Conservation (phyloP, 2,888 invertebrate genomes). For the Microdon myrmicae region DNA sequence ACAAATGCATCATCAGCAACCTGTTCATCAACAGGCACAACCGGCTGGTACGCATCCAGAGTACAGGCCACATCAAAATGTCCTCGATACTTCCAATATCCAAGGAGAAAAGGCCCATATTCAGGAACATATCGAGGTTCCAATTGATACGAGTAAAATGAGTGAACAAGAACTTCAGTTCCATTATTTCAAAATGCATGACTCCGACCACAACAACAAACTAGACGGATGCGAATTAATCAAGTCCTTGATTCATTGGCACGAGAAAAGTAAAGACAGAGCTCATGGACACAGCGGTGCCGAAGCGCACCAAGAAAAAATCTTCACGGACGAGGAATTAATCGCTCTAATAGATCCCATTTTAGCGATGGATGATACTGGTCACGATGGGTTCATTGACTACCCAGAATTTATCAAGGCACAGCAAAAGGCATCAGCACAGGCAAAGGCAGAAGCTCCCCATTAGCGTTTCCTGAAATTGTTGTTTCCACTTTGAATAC, state of each 20-base stretch:
- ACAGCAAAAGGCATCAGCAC: conserved; percentile 81
- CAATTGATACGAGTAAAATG: conserved; percentile 94
- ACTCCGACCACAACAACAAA: conserved; percentile 95
- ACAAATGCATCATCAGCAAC: conserved; percentile 49
- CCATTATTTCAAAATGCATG: conserved; percentile 98
- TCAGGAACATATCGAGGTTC: conserved; percentile 92
- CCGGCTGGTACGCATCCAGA: conserved; percentile 62
- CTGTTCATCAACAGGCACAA: conserved; percentile 56
- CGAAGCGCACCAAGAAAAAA: conserved; percentile 75
- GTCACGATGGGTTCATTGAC: conserved; percentile 91
- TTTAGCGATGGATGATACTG: conserved; percentile 87
- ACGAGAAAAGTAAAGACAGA: conserved; percentile 81
- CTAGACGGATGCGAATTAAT: conserved; percentile 95
- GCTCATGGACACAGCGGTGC: conserved; percentile 68
- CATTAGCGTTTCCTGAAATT: conserved; percentile 11
- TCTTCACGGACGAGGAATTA: conserved; percentile 88
- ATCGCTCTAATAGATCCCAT: conserved; percentile 91
- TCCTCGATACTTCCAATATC: conserved; percentile 81
- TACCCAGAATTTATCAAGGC: conserved; percentile 94
- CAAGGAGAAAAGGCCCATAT: conserved; percentile 90
- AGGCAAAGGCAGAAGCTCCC: conserved; percentile 54
- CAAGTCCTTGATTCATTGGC: conserved; percentile 96
- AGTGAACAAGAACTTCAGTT: conserved; percentile 94
- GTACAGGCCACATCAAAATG: conserved; percentile 67
- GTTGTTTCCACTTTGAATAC: no score